Evolutionary conservation across 2,113 vertebrate species (phyloP), one percentile per base, ranked within the genome.

Genomic region (Crotalus helleri): DNA sequence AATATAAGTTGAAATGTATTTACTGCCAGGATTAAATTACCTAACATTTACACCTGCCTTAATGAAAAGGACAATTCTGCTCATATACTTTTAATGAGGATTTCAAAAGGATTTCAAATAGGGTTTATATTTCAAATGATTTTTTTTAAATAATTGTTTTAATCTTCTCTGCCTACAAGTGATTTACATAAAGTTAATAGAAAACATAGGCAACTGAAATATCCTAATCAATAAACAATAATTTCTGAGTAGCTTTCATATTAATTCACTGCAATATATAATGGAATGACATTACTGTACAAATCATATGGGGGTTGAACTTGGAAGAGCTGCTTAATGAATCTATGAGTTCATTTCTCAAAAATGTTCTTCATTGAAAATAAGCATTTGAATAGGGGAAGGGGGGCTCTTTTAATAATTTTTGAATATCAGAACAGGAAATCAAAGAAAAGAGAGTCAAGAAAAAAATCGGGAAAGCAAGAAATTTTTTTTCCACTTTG

Each of bases 1-100:
- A 11, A 59, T 51, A 29, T 89, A 74, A 86, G 58, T 95, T 90
- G 85, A 92, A 85, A 4, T 39, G 55, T n/a, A 24, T 21, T 93
- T 23, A 74, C 46, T 85, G 58, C 85, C 24, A 53, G 13, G 85
- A 74, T 55, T 54, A 74, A 88, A 92, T 88, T 88, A 74, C 0
- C 74, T 90, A 1, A 61, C 61, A 92, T 94, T 81, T 44, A 33
- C 88, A 74, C 39, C 0, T 51, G 24, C 2, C 5, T 13, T 51
- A 85, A 86, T 92, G 91, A 2, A 15, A 88, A 49, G 58, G 0
- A 23, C 0, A 88, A 57, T 4, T 92, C 0, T 3, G 90, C 90
- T 85, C 2, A 89, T 12, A 1, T 91, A 64, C 90, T 0, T 94
- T 57, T 85, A 11, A 87, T 86, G 9, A 1, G 21, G 1, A 88